Conservation (phyloP, 2,113 vertebrate species). For the human (Homo sapiens) region GRCh38 chr6:80172001-80172500, state of each 20-base stretch:
- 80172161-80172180: neutral
- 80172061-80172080: neutral
- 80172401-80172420: neutral
- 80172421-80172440: neutral
- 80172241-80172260: neutral
- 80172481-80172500: neutral
- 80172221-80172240: neutral
- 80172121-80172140: constrained; percentile 2
- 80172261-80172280: neutral
- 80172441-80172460: neutral
- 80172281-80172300: neutral
- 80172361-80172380: neutral
- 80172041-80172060: neutral
- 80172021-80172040: neutral
- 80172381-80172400: neutral
- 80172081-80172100: neutral
- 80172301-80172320: neutral
- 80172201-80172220: neutral
- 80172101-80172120: neutral
- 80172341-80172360: neutral
- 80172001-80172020: neutral
- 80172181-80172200: neutral
- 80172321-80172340: neutral
- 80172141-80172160: neutral
- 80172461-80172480: neutral